Evolutionary conservation across 2,797 vertebrate genomes (phyloP).

Genomic region (Mormyrops boulengeri): DNA sequence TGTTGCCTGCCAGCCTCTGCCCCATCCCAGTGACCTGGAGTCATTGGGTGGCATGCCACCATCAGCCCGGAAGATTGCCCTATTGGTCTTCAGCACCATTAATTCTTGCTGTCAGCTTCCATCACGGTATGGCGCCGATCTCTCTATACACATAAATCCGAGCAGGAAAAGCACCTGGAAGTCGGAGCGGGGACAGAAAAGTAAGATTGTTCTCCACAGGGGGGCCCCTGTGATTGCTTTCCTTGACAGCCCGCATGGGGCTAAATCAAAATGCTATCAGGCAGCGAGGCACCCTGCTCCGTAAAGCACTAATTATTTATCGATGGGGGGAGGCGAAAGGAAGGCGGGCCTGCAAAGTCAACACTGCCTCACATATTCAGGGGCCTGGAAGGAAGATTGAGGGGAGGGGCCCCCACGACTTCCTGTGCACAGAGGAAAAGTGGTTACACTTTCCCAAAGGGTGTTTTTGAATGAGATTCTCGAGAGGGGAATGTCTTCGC

Average conservation of each 20-base stretch:
- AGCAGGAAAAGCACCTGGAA: constrained; percentile 32
- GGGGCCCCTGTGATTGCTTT: constrained; percentile 32
- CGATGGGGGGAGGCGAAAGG: neutral
- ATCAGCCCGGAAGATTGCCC: constrained; percentile 33
- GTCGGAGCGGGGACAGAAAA: constrained; percentile 13
- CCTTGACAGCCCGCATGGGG: constrained; percentile 22
- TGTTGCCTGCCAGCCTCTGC: neutral
- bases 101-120: constrained; percentile 38
- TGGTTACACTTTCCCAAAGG: neutral
- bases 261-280: constrained; percentile 17
- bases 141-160: constrained; percentile 35
- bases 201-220: constrained; percentile 34
- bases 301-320: constrained; percentile 24
- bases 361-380: neutral
- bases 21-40: neutral
- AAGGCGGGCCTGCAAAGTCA: constrained; percentile 15
- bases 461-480: neutral
- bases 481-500: neutral
- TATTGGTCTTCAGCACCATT: constrained; percentile 47
- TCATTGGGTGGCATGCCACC: neutral
- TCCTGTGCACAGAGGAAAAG: neutral
- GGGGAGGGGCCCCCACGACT: neutral
- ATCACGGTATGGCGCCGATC: constrained; percentile 33
- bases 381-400: neutral
- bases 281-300: constrained; percentile 16